These are phyloP conservation scores for Discoglossus pictus DNA, from an alignment of 2,797 vertebrate species.

Conservation along the genomic window DNA sequence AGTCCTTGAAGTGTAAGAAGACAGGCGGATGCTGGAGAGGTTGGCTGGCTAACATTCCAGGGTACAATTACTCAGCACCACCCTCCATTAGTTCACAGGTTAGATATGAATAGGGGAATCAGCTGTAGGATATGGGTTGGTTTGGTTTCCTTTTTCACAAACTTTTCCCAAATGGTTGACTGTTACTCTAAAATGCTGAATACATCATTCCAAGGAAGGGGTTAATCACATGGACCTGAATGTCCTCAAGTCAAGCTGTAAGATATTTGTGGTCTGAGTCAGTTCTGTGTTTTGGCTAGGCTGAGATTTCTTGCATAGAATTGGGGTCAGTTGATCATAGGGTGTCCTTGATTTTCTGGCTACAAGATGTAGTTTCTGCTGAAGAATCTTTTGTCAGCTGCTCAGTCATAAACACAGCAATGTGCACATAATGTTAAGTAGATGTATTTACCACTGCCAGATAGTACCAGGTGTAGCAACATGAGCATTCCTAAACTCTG, in stretches of 20 bases:
- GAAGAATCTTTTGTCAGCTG: constrained; percentile 35
- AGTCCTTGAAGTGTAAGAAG: constrained; percentile 25
- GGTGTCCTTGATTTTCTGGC: constrained; percentile 20
- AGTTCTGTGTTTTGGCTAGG: constrained; percentile 15
- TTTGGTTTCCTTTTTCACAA: background rate
- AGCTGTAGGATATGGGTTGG: constrained; percentile 13
- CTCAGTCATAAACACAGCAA: constrained; percentile 19
- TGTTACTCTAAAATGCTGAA: too few relatives aligned
- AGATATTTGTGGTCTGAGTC: constrained; percentile 18
- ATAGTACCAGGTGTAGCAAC: constrained; percentile 27
- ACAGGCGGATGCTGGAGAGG: constrained; percentile 2
- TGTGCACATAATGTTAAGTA: constrained; percentile 7
- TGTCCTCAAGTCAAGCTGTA: background rate
- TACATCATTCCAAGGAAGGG: background rate
- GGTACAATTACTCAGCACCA: background rate
- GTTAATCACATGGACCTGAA: background rate
- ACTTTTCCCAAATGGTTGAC: background rate
- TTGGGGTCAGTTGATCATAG: constrained; percentile 2
- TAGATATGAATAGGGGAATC: constrained; percentile 14
- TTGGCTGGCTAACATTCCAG: constrained; percentile 13
- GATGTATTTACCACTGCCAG: background rate
- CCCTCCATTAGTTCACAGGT: constrained; percentile 5
- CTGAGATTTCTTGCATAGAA: background rate
- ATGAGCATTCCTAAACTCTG: constrained; percentile 6
- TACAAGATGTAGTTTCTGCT: constrained; percentile 14